Base-by-base conservation (phyloP, 2,113 vertebrate species). In the Neodontobutis hainanensis region DNA sequence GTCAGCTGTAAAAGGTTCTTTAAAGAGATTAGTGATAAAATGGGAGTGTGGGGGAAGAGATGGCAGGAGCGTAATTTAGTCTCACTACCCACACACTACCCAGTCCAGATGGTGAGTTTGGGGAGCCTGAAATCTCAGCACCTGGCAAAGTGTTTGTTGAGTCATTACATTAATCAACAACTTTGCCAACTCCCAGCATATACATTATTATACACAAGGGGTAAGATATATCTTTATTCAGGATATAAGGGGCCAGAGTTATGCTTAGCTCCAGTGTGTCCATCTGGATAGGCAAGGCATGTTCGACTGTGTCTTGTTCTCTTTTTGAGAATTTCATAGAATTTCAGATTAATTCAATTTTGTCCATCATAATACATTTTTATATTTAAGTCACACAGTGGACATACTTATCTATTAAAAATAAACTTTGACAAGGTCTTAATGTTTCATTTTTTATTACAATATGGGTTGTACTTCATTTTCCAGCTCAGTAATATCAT, bases 21-120 rank as follows among this genome's bases (percentile, higher is more conserved):
- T 67, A 72, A 27, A 2, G 19, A 27, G 19, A 27, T 27, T 80
- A 2, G 3, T 47, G 62, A 73, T 3, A 52, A 55, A 61, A n/a
- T 14, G 16, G 36, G 50, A 47, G n/a, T 15, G 32, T 15, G 14
- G 11, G 48, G 34, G 16, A 36, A 9, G 11, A 81, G 75, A 59
- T 68, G 70, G 68, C 68, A 56, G 55, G 79, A 75, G 65, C 50
- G 44, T 83, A 77, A 86, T 75, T 76, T 69, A 82, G 67, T 83
- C 63, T 57, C 73, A 50, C 64, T 72, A 76, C 64, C 78, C 47
- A 40, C 85, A 82, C 78, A 81, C 59, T 63, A 32, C 11, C 3
- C 4, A 5, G 75, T 65, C 77, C 88, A 90, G 85, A 90, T 88
- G 84, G 87, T 71, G 77, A 78, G 59, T 84, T 82, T 83, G 79